Base-by-base conservation (phyloP, 2,797 vertebrate genomes). In the Eutrigla gurnardus region DNA sequence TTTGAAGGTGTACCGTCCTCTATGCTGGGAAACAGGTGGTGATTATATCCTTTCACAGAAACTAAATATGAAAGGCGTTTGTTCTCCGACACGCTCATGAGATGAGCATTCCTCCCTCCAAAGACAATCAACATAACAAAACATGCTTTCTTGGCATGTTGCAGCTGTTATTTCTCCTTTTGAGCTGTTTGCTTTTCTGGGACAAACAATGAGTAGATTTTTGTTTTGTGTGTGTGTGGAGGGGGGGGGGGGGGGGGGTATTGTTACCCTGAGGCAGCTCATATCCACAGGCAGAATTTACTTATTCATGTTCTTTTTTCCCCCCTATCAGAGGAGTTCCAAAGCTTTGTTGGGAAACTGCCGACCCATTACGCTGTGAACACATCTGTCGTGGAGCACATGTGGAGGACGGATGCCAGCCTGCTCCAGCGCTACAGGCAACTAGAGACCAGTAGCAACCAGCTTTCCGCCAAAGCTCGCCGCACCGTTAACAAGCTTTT, bases 401-500 rank as follows among this genome's bases (percentile, higher is more conserved):
- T 97, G 91, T 99, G 97, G 97, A 96, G 95, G 78, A 95, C 92
- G 86, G 97, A 99, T 77, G 95, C 93, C 66, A 95, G 93, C 84
- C 95, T 99, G 84, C 96, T 96, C 18, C 96, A 96, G 60, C 97
- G 96, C 83, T 96, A 97, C 53, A 94, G 96, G 80, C 97, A 97
- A 85, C 94, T 99, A 80, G 96, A 98, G 89, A 94, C 75, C 88
- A 95, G 92, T 81, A 94, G 94, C 93, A 93, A 89, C 73, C 96
- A 96, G 54, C 96, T 99, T 63, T 93, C 96, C 82, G 82, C 93
- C 82, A 99, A 97, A 94, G 96, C 96, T 4, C 96, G 92, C 66
- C 96, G 94, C 84, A 94, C 94, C 8, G 92, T 97, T 79, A 96
- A 96, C 92, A 98, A 97, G 92, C 96, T 99, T 93, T 99, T 98